phyloP scores from a whole-genome alignment of 2,113 vertebrate genomes.

The Oryzias javanicus region DNA sequence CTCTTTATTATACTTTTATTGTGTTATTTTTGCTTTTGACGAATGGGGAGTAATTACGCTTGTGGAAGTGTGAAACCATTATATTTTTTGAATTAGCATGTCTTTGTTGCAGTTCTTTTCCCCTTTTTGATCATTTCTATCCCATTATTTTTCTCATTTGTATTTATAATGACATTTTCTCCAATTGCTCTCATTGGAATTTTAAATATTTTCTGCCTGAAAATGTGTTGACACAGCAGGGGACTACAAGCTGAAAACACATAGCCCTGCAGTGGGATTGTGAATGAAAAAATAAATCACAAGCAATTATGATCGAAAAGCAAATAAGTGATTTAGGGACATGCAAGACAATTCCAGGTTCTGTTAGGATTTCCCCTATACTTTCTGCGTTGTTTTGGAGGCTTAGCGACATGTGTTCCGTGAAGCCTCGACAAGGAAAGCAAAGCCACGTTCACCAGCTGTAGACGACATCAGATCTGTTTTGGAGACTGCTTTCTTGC shows the following conservation, averaged over 20 bases:
- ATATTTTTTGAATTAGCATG: too few species aligned
- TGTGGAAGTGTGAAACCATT: not conserved
- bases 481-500: conserved; percentile 29
- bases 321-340: too few species aligned
- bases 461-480: conserved; percentile 48
- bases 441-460: conserved; percentile 26
- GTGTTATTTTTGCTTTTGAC: too few species aligned
- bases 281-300: too few species aligned
- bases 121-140: not conserved
- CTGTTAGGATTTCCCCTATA: conserved; percentile 9
- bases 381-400: not conserved
- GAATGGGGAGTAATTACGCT: too few species aligned
- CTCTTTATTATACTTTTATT: too few species aligned
- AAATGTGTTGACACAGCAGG: conserved; percentile 46
- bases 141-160: too few species aligned
- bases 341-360: not conserved
- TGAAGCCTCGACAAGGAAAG: conserved; percentile 10
- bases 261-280: too few species aligned
- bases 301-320: too few species aligned
- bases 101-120: not conserved
- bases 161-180: not conserved
- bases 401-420: conserved; percentile 13
- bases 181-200: not conserved
- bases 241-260: conserved; percentile 27
- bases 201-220: not conserved